phyloP scores from a whole-genome alignment of 2,888 invertebrate genomes.

The Salpingus planirostris region DNA sequence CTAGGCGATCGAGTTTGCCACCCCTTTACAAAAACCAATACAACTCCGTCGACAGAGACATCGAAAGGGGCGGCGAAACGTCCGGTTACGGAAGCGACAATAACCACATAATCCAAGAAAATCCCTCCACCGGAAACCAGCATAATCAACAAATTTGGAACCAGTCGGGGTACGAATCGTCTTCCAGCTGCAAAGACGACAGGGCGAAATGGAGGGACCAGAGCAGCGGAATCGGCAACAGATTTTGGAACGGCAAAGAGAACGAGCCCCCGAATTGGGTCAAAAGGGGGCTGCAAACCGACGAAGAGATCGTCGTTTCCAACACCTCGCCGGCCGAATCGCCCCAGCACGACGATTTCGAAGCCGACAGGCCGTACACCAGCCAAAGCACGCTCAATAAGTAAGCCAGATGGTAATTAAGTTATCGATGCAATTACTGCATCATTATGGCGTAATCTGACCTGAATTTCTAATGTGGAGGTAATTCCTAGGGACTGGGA shows the following conservation, averaged over 20 bases:
- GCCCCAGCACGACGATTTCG: conserved; percentile 37
- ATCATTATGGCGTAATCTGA: too few species aligned
- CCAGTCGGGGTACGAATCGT: conserved; percentile 36
- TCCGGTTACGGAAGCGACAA: conserved; percentile 80
- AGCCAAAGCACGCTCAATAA: conserved; percentile 29
- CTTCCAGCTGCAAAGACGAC: conserved; percentile 48
- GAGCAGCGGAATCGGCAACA: conserved; percentile 41
- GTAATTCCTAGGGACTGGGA: too few species aligned
- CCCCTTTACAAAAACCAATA: conserved; percentile 37
- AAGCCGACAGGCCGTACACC: conserved; percentile 36
- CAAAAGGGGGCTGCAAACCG: conserved; percentile 44
- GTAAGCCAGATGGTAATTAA: conserved; percentile 16
- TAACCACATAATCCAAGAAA: conserved; percentile 43
- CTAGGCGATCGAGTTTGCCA: conserved; percentile 32
- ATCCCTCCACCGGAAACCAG: conserved; percentile 6
- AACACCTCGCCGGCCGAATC: conserved; percentile 40
- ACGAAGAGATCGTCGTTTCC: conserved; percentile 43
- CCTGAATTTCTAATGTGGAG: too few species aligned
- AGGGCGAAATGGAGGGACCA: conserved; percentile 68
- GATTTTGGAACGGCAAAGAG: conserved; percentile 54
- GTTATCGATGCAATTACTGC: too few species aligned
- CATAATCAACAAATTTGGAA: conserved; percentile 19
- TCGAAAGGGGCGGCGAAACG: conserved; percentile 58
- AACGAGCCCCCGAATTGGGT: conserved; percentile 46
- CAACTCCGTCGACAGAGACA: conserved; percentile 39